Conservation (phyloP, 2,113 vertebrate species). For the sheep (Ovis aries) region ARS-UI_Ramb_v3.0 NC_056060.1:91694501-91695000, state of each 20-base stretch:
- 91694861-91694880: not conserved
- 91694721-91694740: not conserved
- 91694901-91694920: not conserved
- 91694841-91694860: not conserved
- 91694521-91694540: not conserved
- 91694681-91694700: not conserved
- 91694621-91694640: not conserved
- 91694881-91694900: not conserved
- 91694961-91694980: not conserved
- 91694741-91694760: not conserved
- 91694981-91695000: not conserved
- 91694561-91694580: not conserved
- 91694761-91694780: not conserved
- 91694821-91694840: not conserved
- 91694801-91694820: not conserved
- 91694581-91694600: not conserved
- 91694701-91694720: not conserved
- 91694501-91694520: not conserved
- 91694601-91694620: not conserved
- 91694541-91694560: not conserved
- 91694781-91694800: not conserved
- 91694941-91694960: not conserved
- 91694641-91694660: not conserved
- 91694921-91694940: not conserved
- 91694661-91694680: not conserved